Percentiles rank a stretch among this genome's conserved stretches.
phyloP scores from a whole-genome alignment of 2,113 vertebrate species.

The Oreotrochilus melanogaster region DNA sequence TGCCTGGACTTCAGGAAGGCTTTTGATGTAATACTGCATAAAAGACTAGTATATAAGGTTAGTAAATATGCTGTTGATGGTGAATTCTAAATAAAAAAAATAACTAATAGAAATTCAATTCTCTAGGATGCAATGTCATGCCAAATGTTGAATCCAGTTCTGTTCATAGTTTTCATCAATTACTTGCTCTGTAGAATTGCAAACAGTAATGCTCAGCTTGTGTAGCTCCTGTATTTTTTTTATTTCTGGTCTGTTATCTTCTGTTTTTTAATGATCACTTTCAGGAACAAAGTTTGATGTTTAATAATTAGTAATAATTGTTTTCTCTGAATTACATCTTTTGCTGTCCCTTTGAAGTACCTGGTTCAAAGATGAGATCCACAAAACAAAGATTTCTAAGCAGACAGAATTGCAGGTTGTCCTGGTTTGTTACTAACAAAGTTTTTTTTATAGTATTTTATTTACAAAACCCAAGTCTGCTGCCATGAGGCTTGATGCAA shows the following conservation, averaged over 20 bases:
- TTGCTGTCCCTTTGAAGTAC: neutral
- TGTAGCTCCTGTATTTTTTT: slow-evolving; percentile 39
- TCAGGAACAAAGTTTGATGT: slow-evolving; percentile 23
- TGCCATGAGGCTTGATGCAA: neutral
- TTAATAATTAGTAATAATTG: slow-evolving; percentile 14
- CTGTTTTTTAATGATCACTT: slow-evolving; percentile 4
- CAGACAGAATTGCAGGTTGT: neutral
- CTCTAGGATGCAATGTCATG: slow-evolving; percentile 65
- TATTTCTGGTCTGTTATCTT: slow-evolving; percentile 24
- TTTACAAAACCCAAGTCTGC: neutral
- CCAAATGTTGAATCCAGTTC: slow-evolving; percentile 63
- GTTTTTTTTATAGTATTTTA: neutral
- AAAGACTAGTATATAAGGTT: slow-evolving; percentile 77
- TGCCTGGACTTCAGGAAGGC: slow-evolving; percentile 76
- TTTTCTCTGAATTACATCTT: neutral
- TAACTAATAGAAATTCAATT: slow-evolving; percentile 44
- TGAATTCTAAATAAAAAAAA: slow-evolving; percentile 63
- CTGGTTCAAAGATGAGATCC: neutral
- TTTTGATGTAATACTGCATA: slow-evolving; percentile 77
- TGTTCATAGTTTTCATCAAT: slow-evolving; percentile 51
- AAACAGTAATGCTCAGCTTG: slow-evolving; percentile 47
- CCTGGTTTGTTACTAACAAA: neutral
- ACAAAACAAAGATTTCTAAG: neutral
- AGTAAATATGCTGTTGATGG: slow-evolving; percentile 73
- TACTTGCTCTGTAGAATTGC: slow-evolving; percentile 35